phyloP scores from a whole-genome alignment of 1,140 invertebrate genomes.

The Bombyx mandarina region DNA sequence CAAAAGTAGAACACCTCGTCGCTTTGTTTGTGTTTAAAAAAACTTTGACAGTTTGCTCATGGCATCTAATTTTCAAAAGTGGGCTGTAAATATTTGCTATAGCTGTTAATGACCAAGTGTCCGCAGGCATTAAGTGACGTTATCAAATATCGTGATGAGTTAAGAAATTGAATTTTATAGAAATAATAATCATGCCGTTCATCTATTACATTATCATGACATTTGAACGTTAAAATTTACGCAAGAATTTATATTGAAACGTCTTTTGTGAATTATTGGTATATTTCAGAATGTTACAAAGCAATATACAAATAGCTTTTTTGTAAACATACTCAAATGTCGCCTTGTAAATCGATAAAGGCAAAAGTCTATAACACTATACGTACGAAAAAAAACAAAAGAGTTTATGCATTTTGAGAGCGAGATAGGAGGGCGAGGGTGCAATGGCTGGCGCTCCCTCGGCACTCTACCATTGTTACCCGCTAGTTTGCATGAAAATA shows the following conservation, averaged over 20 bases:
- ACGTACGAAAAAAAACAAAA: constrained; percentile 1
- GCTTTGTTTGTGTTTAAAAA: no score
- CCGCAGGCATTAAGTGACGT: background rate
- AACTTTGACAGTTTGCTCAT: no score
- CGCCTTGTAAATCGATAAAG: background rate
- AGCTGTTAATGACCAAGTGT: constrained; percentile 1
- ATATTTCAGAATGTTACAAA: no score
- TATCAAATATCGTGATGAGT: background rate
- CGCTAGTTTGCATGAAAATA: constrained; percentile 60
- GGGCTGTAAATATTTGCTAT: constrained; percentile 13
- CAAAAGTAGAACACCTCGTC: no score
- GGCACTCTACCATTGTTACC: constrained; percentile 46
- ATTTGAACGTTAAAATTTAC: no score
- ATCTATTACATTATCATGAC: no score
- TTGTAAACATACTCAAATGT: no score
- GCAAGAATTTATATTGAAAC: no score
- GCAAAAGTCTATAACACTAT: background rate
- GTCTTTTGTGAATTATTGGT: no score
- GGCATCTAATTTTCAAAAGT: constrained; percentile 3
- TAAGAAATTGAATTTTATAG: background rate
- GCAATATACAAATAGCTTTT: no score
- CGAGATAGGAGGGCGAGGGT: constrained; percentile 32
- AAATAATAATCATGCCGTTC: no score
- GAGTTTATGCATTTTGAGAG: constrained; percentile 37
- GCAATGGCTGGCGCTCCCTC: constrained; percentile 24